A percentile compares a stretch with the other conserved stretches of the same genome.
These are phyloP conservation scores for Nematostella vectensis DNA, from an alignment of 92 coral and sea anemone genomes.

Conservation along the genomic window DNA sequence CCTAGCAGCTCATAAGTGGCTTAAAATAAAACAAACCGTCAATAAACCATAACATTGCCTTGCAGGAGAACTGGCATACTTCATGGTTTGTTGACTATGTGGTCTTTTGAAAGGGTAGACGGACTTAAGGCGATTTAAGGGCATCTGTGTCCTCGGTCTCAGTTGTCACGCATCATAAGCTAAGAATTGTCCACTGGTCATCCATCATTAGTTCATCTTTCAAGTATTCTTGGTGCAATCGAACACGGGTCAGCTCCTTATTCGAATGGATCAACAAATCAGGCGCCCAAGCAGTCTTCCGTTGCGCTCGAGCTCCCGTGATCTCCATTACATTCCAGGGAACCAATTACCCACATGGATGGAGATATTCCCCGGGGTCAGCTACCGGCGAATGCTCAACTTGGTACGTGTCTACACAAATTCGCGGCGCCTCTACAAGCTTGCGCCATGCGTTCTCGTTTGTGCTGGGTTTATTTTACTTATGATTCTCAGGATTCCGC, in stretches of 20 bases:
- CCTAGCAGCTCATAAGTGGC: no score
- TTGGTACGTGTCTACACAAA: background rate
- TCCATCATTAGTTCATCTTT: background rate
- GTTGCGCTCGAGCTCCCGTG: slow-evolving; percentile 8
- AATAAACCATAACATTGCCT: no score
- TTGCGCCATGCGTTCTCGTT: background rate
- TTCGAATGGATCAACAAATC: background rate
- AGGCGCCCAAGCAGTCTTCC: slow-evolving; percentile 15
- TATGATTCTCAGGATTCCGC: slow-evolving; percentile 3
- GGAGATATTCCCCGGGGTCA: slow-evolving; percentile 15
- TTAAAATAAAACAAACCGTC: no score
- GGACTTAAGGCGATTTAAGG: no score
- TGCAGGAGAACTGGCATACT: no score
- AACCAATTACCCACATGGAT: slow-evolving; percentile 11
- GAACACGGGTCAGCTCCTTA: background rate
- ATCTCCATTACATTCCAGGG: background rate
- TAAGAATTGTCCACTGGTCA: slow-evolving; percentile 1
- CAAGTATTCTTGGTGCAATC: background rate
- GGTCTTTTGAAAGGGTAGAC: no score
- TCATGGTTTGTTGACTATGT: no score
- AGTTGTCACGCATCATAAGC: no score
- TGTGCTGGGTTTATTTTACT: slow-evolving; percentile 1
- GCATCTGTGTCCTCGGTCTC: no score
- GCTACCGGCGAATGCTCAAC: slow-evolving; percentile 4
- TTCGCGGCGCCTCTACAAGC: slow-evolving; percentile 6